phyloP scores from a whole-genome alignment of 2,888 invertebrate genomes.

The Coremacera marginata region DNA sequence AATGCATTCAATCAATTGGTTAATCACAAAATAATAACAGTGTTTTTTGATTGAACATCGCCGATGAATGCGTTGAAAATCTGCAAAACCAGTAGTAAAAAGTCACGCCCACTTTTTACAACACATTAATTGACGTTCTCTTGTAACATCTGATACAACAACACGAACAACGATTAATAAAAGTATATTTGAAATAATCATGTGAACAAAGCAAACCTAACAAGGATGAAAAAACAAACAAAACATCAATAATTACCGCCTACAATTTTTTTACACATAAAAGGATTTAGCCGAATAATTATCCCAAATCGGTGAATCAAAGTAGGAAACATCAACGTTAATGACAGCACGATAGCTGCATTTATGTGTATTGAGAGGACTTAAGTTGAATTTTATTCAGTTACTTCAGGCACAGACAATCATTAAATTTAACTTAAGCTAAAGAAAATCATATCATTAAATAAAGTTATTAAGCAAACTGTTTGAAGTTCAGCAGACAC shows the following conservation, averaged over 20 bases:
- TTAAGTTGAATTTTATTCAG: no score
- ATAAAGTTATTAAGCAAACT: no score
- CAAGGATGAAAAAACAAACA: conserved; percentile 3
- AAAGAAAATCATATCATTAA: background rate
- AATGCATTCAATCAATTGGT: no score
- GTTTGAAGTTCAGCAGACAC: no score
- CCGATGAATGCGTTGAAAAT: no score
- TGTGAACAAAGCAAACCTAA: background rate
- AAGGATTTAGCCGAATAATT: background rate
- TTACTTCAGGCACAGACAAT: no score
- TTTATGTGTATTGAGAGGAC: background rate
- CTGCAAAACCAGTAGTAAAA: background rate
- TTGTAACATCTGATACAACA: conserved; percentile 22
- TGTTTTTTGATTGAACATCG: no score
- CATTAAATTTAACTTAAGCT: background rate
- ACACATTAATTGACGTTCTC: background rate
- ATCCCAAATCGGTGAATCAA: background rate
- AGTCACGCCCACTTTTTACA: background rate
- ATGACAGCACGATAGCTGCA: background rate
- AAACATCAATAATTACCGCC: background rate
- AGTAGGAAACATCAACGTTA: background rate
- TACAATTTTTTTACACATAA: background rate
- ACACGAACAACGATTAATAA: conserved; percentile 30
- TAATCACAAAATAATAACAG: no score
- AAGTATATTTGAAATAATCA: conserved; percentile 18